Base-by-base conservation (phyloP, 2,113 vertebrate species). In the Varanus salvator region DNA sequence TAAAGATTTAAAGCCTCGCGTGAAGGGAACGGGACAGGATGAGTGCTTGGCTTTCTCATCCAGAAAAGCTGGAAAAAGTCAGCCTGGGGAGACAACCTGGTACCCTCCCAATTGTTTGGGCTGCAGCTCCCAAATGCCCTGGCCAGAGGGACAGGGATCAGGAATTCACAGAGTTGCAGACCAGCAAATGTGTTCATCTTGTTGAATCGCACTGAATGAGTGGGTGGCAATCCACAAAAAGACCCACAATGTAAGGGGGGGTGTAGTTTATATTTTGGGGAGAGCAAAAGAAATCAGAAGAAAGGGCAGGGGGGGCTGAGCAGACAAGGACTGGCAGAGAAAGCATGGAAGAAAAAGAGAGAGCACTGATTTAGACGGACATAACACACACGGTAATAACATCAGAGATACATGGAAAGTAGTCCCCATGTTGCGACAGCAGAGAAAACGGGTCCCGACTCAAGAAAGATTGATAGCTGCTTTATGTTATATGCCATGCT, bases 381-480 rank as follows among this genome's bases (percentile, higher is more conserved):
- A 52, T 25, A 50, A 50, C n/a, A 34, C 0, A 25, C 0, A 0
- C 21, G 34, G 44, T 48, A 82, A 12, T 27, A 31, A 14, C 8
- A 66, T 21, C 1, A 0, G 4, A 25, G 1, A 19, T 4, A 4
- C 52, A 80, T 52, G 52, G 31, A 44, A 76, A 19, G 34, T 23
- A 7, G 12, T 1, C 14, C 34, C 74, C 77, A 80, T 52, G 27
- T 80, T 52, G 2, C 77, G 27, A 29, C 31, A 27, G 50, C 11
- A 52, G 48, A 1, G 52, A 80, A 80, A 31, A 14, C 17, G 71
- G 38, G 44, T 23, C 21, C 25, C 27, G 23, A 44, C 44, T 50
- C 76, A 9, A 48, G 25, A 50, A 78, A 50, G 23, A 7, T 27
- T 78, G 76, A 25, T 25, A 50, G 76, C 27, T 81, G 80, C 80